Base-by-base conservation (phyloP, 2,888 invertebrate genomes). In the Pyrgus malvae region DNA sequence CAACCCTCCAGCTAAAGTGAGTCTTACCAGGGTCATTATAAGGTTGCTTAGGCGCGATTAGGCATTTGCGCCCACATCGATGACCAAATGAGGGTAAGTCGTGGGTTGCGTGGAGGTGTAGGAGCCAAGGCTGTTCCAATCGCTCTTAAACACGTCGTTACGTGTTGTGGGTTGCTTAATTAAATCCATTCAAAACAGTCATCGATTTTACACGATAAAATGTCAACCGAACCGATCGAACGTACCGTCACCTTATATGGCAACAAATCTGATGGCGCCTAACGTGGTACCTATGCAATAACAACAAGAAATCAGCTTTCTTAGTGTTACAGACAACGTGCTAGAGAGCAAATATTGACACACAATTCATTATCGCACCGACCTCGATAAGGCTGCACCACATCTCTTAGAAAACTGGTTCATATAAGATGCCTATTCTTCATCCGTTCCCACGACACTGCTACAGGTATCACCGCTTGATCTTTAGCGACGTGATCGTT, bases 41-140 rank as follows among this genome's bases (percentile, higher is more conserved):
- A 87, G 80, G 83, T 80, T 85, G 83, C 73, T 87, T 80, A 82
- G 84, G 73, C 69, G 73, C 67, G 81, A 84, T 88, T 85, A 87
- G 87, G 74, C 68, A 71, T 72, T 72, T 58, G 76, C 81, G 80
- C 89, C 89, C 79, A 90, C 89, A 72, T 71, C 63, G 74, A 76
- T 87, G 88, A 81, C 89, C 90, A 89, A 89, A 89, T 87, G 87
- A 83, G 88, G 88, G 89, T 89, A 83, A 46, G 78, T 61, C 83
- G 89, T 90, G 88, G 89, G 90, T 67, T 77, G 89, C 76, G 72
- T 78, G 89, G 87, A 88, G 89, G 89, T 84, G 89, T 82, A 74
- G 78, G 72, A 83, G 78, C 83, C 89, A 89, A 90, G 90, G 89
- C 78, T 87, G 79, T 79, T 76, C 82, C 86, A 83, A 80, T 82